Conservation (phyloP, 2,888 invertebrate genomes). For the Apamea monoglypha region DNA sequence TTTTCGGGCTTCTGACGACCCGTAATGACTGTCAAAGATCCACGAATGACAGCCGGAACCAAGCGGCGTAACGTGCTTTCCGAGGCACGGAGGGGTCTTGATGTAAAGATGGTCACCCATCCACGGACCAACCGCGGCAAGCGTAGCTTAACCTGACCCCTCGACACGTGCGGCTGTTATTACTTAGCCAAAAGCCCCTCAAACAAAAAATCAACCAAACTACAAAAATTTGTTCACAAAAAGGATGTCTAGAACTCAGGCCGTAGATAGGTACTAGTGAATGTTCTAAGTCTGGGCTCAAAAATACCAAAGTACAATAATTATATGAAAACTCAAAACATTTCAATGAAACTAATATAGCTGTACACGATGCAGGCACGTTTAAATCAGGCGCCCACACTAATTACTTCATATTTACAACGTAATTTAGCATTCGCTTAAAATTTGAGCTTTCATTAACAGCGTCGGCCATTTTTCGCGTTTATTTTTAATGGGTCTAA, state of each 20-base stretch:
- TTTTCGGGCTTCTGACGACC: no score
- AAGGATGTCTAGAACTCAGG: no score
- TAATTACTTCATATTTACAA: slow-evolving; percentile 69
- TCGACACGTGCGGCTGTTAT: no score
- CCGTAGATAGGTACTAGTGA: background rate
- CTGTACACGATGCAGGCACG: slow-evolving; percentile 51
- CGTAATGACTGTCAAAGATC: no score
- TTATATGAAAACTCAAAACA: background rate
- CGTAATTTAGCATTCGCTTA: slow-evolving; percentile 66
- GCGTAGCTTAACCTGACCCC: no score
- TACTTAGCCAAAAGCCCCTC: no score
- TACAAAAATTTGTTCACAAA: background rate
- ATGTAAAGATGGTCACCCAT: no score
- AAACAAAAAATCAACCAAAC: no score
- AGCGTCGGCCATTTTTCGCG: slow-evolving; percentile 63
- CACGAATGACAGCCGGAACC: no score
- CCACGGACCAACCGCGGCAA: no score
- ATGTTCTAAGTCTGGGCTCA: background rate
- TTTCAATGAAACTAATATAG: slow-evolving; percentile 28
- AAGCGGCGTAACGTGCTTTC: no score
- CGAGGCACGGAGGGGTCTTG: no score
- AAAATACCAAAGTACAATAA: background rate
- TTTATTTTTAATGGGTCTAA: slow-evolving; percentile 64
- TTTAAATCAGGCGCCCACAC: slow-evolving; percentile 56
- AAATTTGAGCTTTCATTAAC: slow-evolving; percentile 70